Base-by-base conservation (phyloP, 2,797 vertebrate species). In the Craterocephalus amniculus region DNA sequence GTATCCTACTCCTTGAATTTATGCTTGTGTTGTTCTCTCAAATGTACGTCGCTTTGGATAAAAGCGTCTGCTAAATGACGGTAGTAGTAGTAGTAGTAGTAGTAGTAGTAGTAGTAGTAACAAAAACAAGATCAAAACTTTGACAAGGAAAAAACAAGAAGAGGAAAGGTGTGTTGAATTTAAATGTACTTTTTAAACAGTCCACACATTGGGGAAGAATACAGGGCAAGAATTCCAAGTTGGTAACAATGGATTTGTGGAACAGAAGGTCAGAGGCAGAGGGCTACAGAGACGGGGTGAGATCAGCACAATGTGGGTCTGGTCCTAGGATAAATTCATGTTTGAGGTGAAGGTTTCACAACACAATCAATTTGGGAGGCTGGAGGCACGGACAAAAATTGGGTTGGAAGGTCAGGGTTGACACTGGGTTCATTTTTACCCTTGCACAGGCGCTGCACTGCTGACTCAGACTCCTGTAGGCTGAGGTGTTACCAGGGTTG, bases 401-500 rank as follows among this genome's bases (percentile, higher is more conserved):
- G 68, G 83, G 81, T 86, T 78, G 68, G 65, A 83, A 86, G 84
- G 83, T 88, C 83, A 71, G 74, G 84, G 80, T 85, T 75, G 71
- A 87, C 70, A 83, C 56, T 24, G 80, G 83, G 78, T 29, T 69
- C 7, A 35, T 57, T 64, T 91, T 94, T 94, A 92, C 92, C 93
- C 89, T 91, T 86, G 89, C 90, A 86, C 92, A 91, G 92, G 80
- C 87, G 87, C 88, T 92, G 91, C 83, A 86, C 83, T 92, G 86
- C 81, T 93, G 87, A 84, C 78, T 95, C 84, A 93, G 81, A 78
- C 69, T 93, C 70, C 79, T 81, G 84, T 85, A 91, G 86, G 88
- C 80, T 74, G 93, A 86, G 88, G 87, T 87, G 77, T 91, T 76
- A 87, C 78, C 60, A 49, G 84, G 87, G 79, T 72, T 78, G 83